Base-by-base conservation (phyloP, 2,113 vertebrate species). In the Galbula dea region DNA sequence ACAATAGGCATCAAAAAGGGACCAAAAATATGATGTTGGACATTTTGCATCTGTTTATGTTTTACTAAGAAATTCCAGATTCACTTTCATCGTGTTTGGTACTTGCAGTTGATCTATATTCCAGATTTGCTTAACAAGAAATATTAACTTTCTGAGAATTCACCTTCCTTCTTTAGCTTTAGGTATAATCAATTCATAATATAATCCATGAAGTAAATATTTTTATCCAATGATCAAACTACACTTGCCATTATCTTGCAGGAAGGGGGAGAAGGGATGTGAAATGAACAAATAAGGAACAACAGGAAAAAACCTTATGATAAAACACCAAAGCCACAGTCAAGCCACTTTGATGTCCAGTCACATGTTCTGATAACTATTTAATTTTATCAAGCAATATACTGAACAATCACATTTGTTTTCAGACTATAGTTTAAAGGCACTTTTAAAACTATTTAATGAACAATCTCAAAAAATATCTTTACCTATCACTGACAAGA, bases 21-120 rank as follows among this genome's bases (percentile, higher is more conserved):
- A 92, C 46, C 30, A 78, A 45, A 74, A 96, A 58, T 71, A 89
- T 75, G 41, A 65, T 52, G 30, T 83, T 92, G 91, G 91, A 94
- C 49, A 48, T 88, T 90, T 75, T 96, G 72, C 88, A 95, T 95
- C 86, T 96, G 89, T 95, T 95, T 91, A 85, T 61, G 48, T 77
- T 96, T 95, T 94, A 86, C 72, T 66, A 94, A 96, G 41, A 95
- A 83, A 89, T 89, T 94, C 89, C 94, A 95, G 82, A 88, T 91
- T 93, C 57, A 41, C 89, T 88, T 94, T 93, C 84, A 94, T 93
- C 78, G 48, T 90, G 3, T 83, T 94, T 89, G 39, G 48, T 94
- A 52, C 72, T 88, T 88, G 34, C 43, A 80, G 55, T 83, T 94
- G 58, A 94, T 95, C 85, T 86, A 52, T 94, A 86, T 94, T 90